Evolutionary conservation across 2,797 vertebrate genomes (phyloP).

Genomic region (Platyrinchus mystaceus): DNA sequence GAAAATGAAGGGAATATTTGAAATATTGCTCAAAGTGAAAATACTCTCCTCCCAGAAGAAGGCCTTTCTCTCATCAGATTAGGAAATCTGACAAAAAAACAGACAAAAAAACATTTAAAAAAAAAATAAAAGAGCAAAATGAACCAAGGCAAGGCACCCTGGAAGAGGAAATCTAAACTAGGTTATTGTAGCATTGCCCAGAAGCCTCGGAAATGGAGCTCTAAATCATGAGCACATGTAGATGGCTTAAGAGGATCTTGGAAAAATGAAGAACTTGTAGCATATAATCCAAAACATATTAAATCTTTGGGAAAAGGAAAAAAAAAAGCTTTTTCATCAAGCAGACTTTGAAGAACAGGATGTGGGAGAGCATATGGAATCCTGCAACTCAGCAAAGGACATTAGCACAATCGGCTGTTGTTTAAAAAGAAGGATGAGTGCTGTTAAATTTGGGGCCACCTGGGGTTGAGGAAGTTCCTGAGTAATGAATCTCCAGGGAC

Average conservation of each 20-base stretch:
- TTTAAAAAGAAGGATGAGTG: conserved; percentile 17
- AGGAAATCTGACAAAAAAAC: neutral
- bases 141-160: neutral
- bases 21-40: neutral
- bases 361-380: neutral
- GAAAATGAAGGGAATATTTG: neutral
- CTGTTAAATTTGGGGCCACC: conserved; percentile 13
- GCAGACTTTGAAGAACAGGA: conserved; percentile 9
- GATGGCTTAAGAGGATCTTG: neutral
- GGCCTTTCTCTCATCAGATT: neutral
- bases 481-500: conserved; percentile 24
- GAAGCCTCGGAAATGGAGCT: neutral
- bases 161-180: neutral
- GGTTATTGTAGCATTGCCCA: neutral
- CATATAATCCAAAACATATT: neutral
- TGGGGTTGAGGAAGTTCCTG: conserved; percentile 37
- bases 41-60: neutral
- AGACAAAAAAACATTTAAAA: neutral
- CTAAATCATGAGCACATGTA: neutral
- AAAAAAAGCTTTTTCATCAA: neutral
- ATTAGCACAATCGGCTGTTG: neutral
- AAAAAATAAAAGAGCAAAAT: neutral
- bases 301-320: neutral
- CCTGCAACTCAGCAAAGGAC: neutral
- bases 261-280: neutral